Percentiles rank a stretch among this genome's conserved stretches.
These are phyloP conservation scores for Drosophila infuscata DNA, from an alignment of 2,888 invertebrate genomes.

Conservation along the genomic window DNA sequence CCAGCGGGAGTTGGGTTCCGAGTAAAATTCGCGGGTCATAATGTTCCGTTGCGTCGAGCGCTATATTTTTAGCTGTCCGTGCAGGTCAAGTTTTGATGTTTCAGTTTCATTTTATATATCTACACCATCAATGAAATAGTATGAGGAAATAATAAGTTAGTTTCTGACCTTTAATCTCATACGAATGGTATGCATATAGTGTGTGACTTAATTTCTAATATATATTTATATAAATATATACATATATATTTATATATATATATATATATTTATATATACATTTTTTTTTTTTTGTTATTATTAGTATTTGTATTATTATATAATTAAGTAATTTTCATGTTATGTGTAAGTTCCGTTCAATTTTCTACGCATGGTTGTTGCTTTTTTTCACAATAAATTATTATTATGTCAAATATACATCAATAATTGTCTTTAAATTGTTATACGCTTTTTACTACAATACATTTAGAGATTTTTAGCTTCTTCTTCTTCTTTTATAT, in stretches of 20 bases:
- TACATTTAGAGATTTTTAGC: conserved; percentile 53
- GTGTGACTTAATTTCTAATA: conserved; percentile 7
- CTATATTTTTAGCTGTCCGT: conserved; percentile 17
- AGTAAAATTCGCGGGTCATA: conserved; percentile 32
- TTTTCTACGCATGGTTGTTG: conserved; percentile 73
- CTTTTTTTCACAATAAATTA: conserved; percentile 33
- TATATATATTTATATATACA: conserved; percentile 15
- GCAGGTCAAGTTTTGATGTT: conserved; percentile 12
- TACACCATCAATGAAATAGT: conserved; percentile 76
- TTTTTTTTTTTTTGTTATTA: conserved; percentile 4
- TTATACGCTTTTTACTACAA: conserved; percentile 57
- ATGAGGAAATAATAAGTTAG: conserved; percentile 56
- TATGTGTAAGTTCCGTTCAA: conserved; percentile 69
- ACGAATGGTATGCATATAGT: conserved; percentile 21
- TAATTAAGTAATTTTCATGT: conserved; percentile 26
- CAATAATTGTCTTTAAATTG: conserved; percentile 50
- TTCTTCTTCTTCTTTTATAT: conserved; percentile 19
- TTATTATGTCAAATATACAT: conserved; percentile 70
- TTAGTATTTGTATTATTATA: conserved; percentile 25
- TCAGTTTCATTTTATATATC: conserved; percentile 35
- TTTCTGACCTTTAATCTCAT: conserved; percentile 28
- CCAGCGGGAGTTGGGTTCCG: conserved; percentile 10
- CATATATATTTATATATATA: conserved; percentile 20
- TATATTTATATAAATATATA: conserved; percentile 22
- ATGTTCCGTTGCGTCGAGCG: conserved; percentile 30